A percentile compares a stretch with the other conserved stretches of the same genome.
These are phyloP conservation scores for Zoanthus solanderi DNA, from an alignment of 92 coral and sea anemone species.

Conservation along the genomic window DNA sequence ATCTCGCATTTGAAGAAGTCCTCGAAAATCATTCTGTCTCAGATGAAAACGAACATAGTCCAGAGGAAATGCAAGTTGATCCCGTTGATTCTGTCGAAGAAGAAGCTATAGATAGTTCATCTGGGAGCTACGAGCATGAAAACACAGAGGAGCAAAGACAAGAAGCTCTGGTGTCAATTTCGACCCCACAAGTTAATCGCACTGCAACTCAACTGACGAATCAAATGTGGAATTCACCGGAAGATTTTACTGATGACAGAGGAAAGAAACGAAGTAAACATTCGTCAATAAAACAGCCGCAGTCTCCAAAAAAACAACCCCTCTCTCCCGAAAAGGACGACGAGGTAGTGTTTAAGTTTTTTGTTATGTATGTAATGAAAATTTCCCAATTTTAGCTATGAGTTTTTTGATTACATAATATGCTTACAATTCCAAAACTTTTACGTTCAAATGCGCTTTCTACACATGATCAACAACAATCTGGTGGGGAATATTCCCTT, in stretches of 20 bases:
- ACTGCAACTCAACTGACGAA: conserved; percentile 47
- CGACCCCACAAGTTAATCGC: conserved; percentile 51
- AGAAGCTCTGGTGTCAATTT: conserved; percentile 16
- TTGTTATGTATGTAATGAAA: background rate
- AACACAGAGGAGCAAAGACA: background rate
- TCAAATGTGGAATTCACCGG: conserved; percentile 69
- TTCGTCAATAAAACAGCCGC: conserved; percentile 57
- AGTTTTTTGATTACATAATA: background rate
- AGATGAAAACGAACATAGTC: background rate
- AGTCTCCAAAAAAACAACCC: conserved; percentile 53
- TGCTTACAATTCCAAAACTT: background rate
- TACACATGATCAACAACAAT: too few relatives aligned
- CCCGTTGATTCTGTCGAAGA: background rate
- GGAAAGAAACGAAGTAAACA: conserved; percentile 62
- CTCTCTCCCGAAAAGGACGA: conserved; percentile 88
- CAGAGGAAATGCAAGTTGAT: conserved; percentile 24
- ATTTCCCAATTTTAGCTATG: too few relatives aligned
- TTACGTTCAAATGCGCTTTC: too few relatives aligned
- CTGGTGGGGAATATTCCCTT: too few relatives aligned
- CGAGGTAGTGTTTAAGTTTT: conserved; percentile 63
- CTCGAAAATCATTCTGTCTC: background rate
- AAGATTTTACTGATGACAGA: conserved; percentile 63
- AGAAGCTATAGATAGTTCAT: conserved; percentile 13
- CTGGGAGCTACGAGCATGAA: background rate
- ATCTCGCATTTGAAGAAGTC: background rate